phyloP scores from a whole-genome alignment of 2,888 invertebrate species.

The Pediacus dermestoides region DNA sequence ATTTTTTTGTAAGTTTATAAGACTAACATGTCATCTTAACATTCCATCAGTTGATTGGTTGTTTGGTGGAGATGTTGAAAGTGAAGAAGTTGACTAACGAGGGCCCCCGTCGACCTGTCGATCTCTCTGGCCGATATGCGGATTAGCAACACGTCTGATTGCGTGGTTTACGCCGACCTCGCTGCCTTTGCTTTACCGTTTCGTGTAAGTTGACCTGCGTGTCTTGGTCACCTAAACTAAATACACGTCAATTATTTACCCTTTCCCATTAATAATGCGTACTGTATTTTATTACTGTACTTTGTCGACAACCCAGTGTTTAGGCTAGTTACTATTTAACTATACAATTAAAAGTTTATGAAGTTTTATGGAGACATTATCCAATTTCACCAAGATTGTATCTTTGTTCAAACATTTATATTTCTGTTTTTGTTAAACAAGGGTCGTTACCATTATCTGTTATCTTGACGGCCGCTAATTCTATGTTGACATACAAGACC shows the following conservation, averaged over 20 bases:
- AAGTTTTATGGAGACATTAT: conserved; percentile 3
- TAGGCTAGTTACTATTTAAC: neutral
- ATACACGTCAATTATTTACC: conserved; percentile 23
- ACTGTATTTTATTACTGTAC: conserved; percentile 19
- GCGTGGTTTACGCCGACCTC: conserved; percentile 26
- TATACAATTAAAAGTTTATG: conserved; percentile 3
- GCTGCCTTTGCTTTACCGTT: conserved; percentile 17
- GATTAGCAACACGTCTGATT: conserved; percentile 38
- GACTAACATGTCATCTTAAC: conserved; percentile 33
- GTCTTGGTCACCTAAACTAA: conserved; percentile 18
- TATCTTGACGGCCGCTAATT: conserved; percentile 2
- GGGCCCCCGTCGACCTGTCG: conserved; percentile 37
- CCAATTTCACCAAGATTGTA: neutral
- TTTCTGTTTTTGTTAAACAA: no score
- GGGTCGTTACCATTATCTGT: no score
- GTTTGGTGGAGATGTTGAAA: conserved; percentile 27
- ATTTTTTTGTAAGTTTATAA: conserved; percentile 16
- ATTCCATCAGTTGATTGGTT: conserved; percentile 34
- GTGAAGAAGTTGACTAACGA: conserved; percentile 43
- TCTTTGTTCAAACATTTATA: no score
- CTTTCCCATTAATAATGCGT: conserved; percentile 20
- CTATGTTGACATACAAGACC: no score
- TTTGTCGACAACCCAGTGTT: conserved; percentile 12
- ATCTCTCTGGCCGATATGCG: conserved; percentile 35
- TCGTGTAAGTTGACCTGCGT: conserved; percentile 22